Evolutionary conservation across 2,797 vertebrate species (phyloP), one percentile per base, ranked within the genome.

Genomic region (Hydrolagus colliei): DNA sequence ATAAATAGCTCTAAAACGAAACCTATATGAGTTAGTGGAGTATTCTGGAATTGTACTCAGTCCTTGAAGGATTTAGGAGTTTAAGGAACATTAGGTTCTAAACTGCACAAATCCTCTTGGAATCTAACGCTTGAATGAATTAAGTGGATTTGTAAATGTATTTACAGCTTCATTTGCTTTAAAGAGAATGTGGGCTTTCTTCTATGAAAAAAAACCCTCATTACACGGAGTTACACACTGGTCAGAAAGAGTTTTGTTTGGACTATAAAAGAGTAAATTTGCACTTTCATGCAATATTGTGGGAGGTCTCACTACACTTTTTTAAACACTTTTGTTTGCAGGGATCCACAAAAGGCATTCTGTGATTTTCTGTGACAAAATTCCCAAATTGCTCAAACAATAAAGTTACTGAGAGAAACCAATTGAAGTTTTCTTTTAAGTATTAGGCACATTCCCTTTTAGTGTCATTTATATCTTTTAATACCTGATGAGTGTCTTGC

Each of bases 91-190:
- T 82, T 82, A 35, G 79, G 27, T 65, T 82, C 63, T 27, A 82
- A 67, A 63, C 63, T 84, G 18, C 41, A 84, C 79, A 84, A 84
- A 84, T 84, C 79, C 79, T 84, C 79, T 84, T 84, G 79, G 79
- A 84, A 67, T 71, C 79, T 84, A 71, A 84, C 79, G 79, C 79
- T 84, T 18, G 79, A 84, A 71, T 84, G 79, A 84, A 84, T 84
- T 84, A 84, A 84, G 79, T 84, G 79, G 79, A 84, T 84, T 84
- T 84, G 79, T 84, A 84, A 71, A 71, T 84, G 79, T 71, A 84
- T 84, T 84, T 84, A 84, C 79, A 84, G 79, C 79, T 84, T 84
- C 32, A 84, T 71, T 84, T 84, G 79, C 65, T 84, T 84, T 68
- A 84, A 67, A 84, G 63, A 41, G 79, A 84, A 84, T 84, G 41